A percentile compares a stretch with the other conserved stretches of the same genome.
Evolutionary conservation across 2,888 invertebrate species (phyloP).

Genomic region (Ophion costatus): DNA sequence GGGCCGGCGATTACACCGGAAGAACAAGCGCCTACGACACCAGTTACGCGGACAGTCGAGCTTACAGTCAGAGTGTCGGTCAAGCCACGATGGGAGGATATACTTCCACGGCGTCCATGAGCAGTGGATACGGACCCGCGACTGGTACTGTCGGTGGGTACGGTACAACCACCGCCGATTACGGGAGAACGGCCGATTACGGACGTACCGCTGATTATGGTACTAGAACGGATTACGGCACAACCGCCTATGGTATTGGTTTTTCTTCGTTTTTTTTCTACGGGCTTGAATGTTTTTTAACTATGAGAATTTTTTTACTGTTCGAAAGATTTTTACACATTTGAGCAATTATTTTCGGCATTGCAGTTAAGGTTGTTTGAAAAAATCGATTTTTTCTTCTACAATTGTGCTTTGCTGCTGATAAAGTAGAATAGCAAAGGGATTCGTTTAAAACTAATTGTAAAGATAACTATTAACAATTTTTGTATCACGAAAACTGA

Average conservation of each 20-base stretch:
- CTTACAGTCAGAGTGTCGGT: slow-evolving; percentile 80
- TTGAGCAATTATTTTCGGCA: not conserved
- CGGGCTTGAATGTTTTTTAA: not conserved
- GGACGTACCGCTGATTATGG: slow-evolving; percentile 80
- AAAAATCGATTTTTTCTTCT: too few species aligned
- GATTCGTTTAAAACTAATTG: too few species aligned
- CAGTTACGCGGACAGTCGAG: slow-evolving; percentile 81
- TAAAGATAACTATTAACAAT: too few species aligned
- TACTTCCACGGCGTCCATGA: slow-evolving; percentile 79
- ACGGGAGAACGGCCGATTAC: slow-evolving; percentile 79
- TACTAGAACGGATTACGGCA: slow-evolving; percentile 80
- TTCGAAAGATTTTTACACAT: not conserved
- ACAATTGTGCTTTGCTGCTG: too few species aligned
- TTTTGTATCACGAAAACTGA: too few species aligned
- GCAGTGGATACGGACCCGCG: slow-evolving; percentile 80
- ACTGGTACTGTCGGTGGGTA: slow-evolving; percentile 80
- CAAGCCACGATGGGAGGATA: slow-evolving; percentile 81
- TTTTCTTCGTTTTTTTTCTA: not conserved
- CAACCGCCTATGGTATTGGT: slow-evolving; percentile 62
- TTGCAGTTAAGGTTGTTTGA: too few species aligned
- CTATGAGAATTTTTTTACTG: not conserved
- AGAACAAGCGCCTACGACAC: slow-evolving; percentile 80
- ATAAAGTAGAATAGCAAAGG: too few species aligned
- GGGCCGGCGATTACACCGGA: slow-evolving; percentile 81
- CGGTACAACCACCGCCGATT: slow-evolving; percentile 79